phyloP scores from a whole-genome alignment of 2,888 invertebrate genomes.

The Hanleya hanleyi region DNA sequence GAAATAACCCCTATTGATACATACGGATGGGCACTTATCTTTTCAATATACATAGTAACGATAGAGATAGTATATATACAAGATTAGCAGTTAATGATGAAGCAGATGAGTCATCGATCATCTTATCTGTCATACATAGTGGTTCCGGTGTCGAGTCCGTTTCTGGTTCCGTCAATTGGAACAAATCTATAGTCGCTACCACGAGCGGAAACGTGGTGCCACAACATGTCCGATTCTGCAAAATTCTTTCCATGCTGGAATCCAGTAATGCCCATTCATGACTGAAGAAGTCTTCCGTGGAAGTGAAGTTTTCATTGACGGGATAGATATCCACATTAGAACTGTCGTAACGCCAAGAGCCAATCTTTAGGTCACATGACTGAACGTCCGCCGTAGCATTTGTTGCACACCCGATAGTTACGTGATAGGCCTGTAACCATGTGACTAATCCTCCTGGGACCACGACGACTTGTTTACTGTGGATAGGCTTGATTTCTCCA shows the following conservation, averaged over 20 bases:
- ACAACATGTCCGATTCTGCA: neutral
- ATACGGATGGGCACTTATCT: no score
- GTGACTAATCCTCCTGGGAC: neutral
- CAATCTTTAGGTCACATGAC: neutral
- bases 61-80: no score
- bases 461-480: neutral
- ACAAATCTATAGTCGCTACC: neutral
- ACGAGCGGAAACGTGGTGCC: neutral
- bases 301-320: neutral
- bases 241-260: neutral
- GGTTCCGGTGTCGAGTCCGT: neutral
- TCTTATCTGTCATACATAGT: neutral
- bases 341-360: neutral
- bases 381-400: neutral
- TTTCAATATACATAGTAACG: no score
- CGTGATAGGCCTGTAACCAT: neutral
- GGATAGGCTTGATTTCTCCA: neutral
- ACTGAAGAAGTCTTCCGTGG: neutral
- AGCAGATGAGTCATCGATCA: no score
- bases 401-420: neutral
- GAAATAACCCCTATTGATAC: no score
- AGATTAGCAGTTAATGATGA: no score
- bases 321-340: neutral
- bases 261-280: neutral
- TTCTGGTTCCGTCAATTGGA: neutral